Base-by-base conservation (phyloP, 2,797 vertebrate genomes). In the Okamejei kenojei region DNA sequence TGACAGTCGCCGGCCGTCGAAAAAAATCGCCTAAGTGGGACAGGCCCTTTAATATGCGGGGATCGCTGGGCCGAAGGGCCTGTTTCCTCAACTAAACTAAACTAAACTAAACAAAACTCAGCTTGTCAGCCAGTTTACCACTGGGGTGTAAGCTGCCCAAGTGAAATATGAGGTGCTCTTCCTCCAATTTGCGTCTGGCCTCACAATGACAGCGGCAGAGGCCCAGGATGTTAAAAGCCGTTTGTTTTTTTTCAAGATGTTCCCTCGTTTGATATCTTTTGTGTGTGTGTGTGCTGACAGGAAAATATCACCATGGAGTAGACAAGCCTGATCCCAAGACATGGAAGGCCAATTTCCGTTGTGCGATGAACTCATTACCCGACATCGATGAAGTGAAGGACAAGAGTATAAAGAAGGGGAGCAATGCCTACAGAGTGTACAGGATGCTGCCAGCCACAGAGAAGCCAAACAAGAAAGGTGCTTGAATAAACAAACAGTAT, bases 301-400 rank as follows among this genome's bases (percentile, higher is more conserved):
- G 98, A 94, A 99, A 99, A 95, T 99, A 97, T 95, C 98, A 99
- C 94, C 97, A 96, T 15, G 98, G 97, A 45, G 94, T 97, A 29
- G 98, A 99, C 95, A 98, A 98, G 90, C 97, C 98, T 0, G 99
- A 99, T 94, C 99, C 99, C 38, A 99, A 99, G 96, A 99, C 99
- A 0, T 99, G 99, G 99, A 99, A 99, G 93, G 99, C 99, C 2
- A 99, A 99, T 94, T 99, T 99, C 94, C 98, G 99, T 93, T 99
- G 99, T 94, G 99, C 99, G 82, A 99, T 99, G 98, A 99, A 99
- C 96, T 99, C 98, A n/a, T 95, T 99, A 94, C 99, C 98, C 9
- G 99, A 99, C 95, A 99, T 99, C 11, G 98, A 98, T 96, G 99
- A 99, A 96, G 99, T 99, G 93, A 99, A 99, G 96, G 98, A 99